Percentiles rank a stretch among this genome's conserved stretches.
These are phyloP conservation scores for Plusia festucae DNA, from an alignment of 2,888 invertebrate genomes.

Conservation along the genomic window DNA sequence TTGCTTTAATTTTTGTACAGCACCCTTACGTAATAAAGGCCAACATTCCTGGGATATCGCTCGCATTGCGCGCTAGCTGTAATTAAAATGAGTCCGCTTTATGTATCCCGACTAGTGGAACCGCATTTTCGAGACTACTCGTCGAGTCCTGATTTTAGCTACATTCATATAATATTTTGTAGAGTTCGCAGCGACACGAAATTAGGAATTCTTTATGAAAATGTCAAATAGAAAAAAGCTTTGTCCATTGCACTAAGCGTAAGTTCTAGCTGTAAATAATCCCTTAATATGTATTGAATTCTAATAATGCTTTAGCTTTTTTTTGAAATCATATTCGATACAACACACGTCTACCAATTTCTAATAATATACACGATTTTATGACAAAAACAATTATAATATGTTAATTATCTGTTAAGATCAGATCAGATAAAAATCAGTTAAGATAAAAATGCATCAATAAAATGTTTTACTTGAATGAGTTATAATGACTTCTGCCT, in stretches of 20 bases:
- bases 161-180: conserved; percentile 7
- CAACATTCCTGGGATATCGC: conserved; percentile 45
- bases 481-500: too few relatives aligned
- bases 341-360: too few relatives aligned
- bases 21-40: conserved; percentile 42
- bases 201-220: background rate
- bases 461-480: too few relatives aligned
- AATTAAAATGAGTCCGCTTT: conserved; percentile 55
- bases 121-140: conserved; percentile 29
- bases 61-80: conserved; percentile 32
- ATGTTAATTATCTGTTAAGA: too few relatives aligned
- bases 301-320: too few relatives aligned
- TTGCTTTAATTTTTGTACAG: conserved; percentile 28
- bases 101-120: conserved; percentile 33
- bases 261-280: background rate
- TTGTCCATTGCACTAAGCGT: background rate
- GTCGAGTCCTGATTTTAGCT: conserved; percentile 34
- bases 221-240: background rate
- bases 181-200: background rate
- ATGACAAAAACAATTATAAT: too few relatives aligned
- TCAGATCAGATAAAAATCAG: too few relatives aligned
- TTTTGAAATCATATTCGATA: too few relatives aligned
- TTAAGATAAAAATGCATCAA: too few relatives aligned
- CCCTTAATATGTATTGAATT: background rate
- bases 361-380: too few relatives aligned